These are phyloP conservation scores for Aspidoscelis tigris DNA, from an alignment of 2,113 vertebrate genomes.

Conservation along the genomic window DNA sequence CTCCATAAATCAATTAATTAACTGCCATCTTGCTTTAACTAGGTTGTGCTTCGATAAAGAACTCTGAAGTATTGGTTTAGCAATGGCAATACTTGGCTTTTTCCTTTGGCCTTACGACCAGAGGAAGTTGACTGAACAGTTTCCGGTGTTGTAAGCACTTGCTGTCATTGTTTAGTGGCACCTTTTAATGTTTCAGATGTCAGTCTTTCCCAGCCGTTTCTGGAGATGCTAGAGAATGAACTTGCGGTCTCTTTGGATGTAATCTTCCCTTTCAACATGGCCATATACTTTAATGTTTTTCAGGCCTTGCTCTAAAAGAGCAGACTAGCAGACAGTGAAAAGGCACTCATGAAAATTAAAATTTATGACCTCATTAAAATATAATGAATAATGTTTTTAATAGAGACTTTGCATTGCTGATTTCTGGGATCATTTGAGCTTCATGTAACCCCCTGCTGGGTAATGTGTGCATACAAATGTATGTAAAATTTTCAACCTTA, in stretches of 20 bases:
- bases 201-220: too few relatives aligned
- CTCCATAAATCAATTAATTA: not conserved
- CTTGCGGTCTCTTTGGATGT: too few relatives aligned
- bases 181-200: too few relatives aligned
- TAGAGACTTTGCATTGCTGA: not conserved
- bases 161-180: too few relatives aligned
- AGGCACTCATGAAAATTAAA: not conserved
- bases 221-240: too few relatives aligned
- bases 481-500: not conserved
- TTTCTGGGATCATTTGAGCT: not conserved
- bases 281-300: not conserved
- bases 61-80: too few relatives aligned
- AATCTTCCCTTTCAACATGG: not conserved
- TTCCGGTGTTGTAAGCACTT: too few relatives aligned
- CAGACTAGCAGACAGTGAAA: not conserved
- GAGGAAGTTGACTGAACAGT: not conserved
- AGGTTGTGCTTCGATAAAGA: not conserved
- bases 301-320: not conserved
- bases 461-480: not conserved
- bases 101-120: not conserved
- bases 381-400: conserved; percentile 2
- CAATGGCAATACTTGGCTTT: too few relatives aligned
- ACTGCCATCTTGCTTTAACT: not conserved
- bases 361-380: conserved; percentile 16
- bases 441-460: not conserved